phyloP scores from a whole-genome alignment of 2,888 invertebrate genomes.

The Leucania comma region DNA sequence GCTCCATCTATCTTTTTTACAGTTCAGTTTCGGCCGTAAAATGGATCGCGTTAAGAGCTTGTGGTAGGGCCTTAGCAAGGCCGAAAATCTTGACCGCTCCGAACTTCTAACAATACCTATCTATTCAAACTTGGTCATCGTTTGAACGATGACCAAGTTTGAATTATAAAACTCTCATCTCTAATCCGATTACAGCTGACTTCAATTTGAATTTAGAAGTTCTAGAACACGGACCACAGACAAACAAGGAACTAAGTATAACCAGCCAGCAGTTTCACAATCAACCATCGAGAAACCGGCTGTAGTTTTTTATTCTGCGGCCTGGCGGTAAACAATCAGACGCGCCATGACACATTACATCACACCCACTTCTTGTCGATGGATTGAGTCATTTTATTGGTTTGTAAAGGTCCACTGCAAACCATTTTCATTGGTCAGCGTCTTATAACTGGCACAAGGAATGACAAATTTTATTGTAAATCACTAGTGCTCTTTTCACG shows the following conservation, averaged over 20 bases:
- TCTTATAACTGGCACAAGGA: neutral
- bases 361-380: slow-evolving; percentile 20
- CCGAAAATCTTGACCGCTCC: too few relatives aligned
- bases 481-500: too few relatives aligned
- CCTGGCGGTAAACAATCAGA: slow-evolving; percentile 30
- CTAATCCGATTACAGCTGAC: neutral
- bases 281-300: slow-evolving; percentile 1
- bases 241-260: slow-evolving; percentile 35
- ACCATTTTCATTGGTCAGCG: neutral
- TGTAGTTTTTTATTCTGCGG: slow-evolving; percentile 15
- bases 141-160: too few relatives aligned
- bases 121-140: too few relatives aligned
- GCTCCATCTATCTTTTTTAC: too few relatives aligned
- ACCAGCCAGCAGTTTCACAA: slow-evolving; percentile 37
- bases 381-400: slow-evolving; percentile 13
- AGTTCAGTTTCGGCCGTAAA: too few relatives aligned
- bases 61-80: too few relatives aligned
- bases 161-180: neutral
- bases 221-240: slow-evolving; percentile 6
- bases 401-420: neutral
- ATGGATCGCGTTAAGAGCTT: too few relatives aligned
- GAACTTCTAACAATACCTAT: too few relatives aligned
- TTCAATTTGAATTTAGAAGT: neutral
- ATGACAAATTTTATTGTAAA: neutral
- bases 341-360: slow-evolving; percentile 32